phyloP scores from a whole-genome alignment of 2,113 vertebrate species.

The Ameiurus melas region DNA sequence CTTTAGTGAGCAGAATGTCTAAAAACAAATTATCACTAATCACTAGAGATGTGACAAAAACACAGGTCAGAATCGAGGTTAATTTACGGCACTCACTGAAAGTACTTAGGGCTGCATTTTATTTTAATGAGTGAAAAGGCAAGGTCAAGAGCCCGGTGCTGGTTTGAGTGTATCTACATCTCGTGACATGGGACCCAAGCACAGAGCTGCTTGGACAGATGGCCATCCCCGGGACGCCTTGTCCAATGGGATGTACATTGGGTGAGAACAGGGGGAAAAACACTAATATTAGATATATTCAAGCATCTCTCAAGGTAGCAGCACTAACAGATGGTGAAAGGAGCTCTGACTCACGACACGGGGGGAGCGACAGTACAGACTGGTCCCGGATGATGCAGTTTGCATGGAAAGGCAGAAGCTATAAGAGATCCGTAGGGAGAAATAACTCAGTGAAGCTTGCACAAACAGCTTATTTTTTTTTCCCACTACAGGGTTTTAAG shows the following conservation, averaged over 20 bases:
- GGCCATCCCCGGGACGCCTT: conserved; percentile 63
- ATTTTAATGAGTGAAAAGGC: conserved; percentile 24
- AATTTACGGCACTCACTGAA: conserved; percentile 22
- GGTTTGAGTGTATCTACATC: conserved; percentile 23
- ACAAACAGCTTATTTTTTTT: conserved; percentile 35
- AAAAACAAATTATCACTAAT: conserved; percentile 37
- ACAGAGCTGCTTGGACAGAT: conserved; percentile 65
- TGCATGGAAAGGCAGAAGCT: conserved; percentile 32
- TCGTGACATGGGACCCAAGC: conserved; percentile 43
- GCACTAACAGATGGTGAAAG: conserved; percentile 63
- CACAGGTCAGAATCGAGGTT: not conserved
- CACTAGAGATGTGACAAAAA: conserved; percentile 18
- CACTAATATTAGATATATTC: conserved; percentile 69
- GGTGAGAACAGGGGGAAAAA: conserved; percentile 40
- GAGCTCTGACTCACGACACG: conserved; percentile 59
- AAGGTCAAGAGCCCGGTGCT: conserved; percentile 40
- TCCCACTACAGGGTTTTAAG: conserved; percentile 19
- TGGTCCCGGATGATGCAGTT: conserved; percentile 33
- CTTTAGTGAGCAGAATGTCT: conserved; percentile 37
- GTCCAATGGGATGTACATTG: conserved; percentile 61
- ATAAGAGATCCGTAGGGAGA: conserved; percentile 25
- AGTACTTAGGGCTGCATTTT: conserved; percentile 25
- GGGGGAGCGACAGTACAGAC: conserved; percentile 42
- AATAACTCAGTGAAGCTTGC: conserved; percentile 47
- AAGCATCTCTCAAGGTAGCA: conserved; percentile 63